Evolutionary conservation across 1,140 invertebrate genomes (phyloP).

Genomic region (Drosophila santomea): DNA sequence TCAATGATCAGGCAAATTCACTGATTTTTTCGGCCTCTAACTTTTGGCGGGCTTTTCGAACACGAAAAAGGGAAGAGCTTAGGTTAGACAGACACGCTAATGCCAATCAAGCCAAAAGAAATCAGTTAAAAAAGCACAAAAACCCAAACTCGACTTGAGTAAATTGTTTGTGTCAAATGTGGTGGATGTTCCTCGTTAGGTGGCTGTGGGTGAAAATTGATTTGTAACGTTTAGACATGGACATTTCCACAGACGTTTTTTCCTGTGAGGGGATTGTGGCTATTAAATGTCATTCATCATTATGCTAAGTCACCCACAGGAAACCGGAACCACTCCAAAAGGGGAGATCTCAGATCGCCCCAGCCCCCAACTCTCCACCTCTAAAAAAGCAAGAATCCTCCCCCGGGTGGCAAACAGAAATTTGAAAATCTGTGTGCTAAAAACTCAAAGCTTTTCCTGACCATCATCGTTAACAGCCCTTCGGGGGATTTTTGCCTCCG

Average conservation of each 20-base stretch:
- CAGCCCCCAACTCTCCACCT: background rate
- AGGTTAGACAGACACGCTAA: slow-evolving; percentile 62
- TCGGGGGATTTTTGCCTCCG: slow-evolving; percentile 23
- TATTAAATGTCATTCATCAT: slow-evolving; percentile 82
- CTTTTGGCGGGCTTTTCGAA: too few relatives aligned
- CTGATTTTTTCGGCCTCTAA: slow-evolving; percentile 15
- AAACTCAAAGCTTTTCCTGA: slow-evolving; percentile 48
- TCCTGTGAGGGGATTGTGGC: slow-evolving; percentile 16
- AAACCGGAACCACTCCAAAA: slow-evolving; percentile 75
- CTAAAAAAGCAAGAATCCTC: too few relatives aligned
- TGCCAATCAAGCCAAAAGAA: slow-evolving; percentile 73
- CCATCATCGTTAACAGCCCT: slow-evolving; percentile 14
- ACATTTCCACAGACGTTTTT: slow-evolving; percentile 8
- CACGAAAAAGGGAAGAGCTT: slow-evolving; percentile 14
- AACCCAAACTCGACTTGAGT: slow-evolving; percentile 47
- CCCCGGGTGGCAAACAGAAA: slow-evolving; percentile 20
- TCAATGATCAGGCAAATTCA: slow-evolving; percentile 67
- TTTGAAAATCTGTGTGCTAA: slow-evolving; percentile 39
- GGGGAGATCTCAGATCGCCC: background rate
- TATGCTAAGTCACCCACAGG: slow-evolving; percentile 74
- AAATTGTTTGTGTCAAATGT: slow-evolving; percentile 73
- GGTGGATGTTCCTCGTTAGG: slow-evolving; percentile 6
- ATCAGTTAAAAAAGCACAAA: slow-evolving; percentile 52
- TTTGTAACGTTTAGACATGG: slow-evolving; percentile 74
- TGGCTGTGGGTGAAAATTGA: slow-evolving; percentile 63